These are phyloP conservation scores for Cosmorhoe ocellata DNA, from an alignment of 2,888 invertebrate genomes.

Conservation along the genomic window DNA sequence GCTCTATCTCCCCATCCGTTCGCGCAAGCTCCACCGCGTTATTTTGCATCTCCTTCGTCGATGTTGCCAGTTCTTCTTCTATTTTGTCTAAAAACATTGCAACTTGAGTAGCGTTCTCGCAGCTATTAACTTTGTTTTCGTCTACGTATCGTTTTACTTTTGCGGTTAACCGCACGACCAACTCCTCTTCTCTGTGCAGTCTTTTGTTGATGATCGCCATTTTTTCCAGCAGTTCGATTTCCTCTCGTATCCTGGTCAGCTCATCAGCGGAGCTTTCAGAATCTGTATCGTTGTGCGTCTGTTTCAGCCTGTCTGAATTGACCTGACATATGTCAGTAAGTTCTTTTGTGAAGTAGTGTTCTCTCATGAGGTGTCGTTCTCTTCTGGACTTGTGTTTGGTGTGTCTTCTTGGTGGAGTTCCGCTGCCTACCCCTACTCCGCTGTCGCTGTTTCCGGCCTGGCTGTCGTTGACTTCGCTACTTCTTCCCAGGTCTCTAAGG, in stretches of 20 bases:
- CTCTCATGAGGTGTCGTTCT: constrained; percentile 78
- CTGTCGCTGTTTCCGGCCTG: constrained; percentile 87
- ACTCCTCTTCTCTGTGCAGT: constrained; percentile 88
- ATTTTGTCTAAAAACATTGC: constrained; percentile 75
- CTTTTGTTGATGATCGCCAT: constrained; percentile 88
- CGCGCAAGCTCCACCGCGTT: constrained; percentile 75
- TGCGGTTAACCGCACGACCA: constrained; percentile 85
- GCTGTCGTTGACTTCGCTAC: constrained; percentile 75
- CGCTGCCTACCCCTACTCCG: constrained; percentile 86
- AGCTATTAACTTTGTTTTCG: constrained; percentile 75
- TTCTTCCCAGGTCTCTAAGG: constrained; percentile 76
- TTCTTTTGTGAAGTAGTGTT: constrained; percentile 81
- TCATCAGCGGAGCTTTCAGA: constrained; percentile 78
- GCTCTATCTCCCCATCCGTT: constrained; percentile 79
- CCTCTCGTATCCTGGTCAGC: constrained; percentile 83
- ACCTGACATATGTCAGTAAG: constrained; percentile 79
- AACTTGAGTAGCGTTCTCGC: constrained; percentile 75
- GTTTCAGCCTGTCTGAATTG: constrained; percentile 72
- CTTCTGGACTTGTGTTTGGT: constrained; percentile 80
- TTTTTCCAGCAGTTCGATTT: constrained; percentile 88
- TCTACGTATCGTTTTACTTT: constrained; percentile 84
- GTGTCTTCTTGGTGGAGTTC: constrained; percentile 80
- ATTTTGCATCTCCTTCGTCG: constrained; percentile 78
- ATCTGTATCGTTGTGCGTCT: constrained; percentile 73
- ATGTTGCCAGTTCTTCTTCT: constrained; percentile 75